Percentiles rank a stretch among this genome's conserved stretches.
These are phyloP conservation scores for Euleptes europaea DNA, from an alignment of 2,113 vertebrate species.

Conservation along the genomic window DNA sequence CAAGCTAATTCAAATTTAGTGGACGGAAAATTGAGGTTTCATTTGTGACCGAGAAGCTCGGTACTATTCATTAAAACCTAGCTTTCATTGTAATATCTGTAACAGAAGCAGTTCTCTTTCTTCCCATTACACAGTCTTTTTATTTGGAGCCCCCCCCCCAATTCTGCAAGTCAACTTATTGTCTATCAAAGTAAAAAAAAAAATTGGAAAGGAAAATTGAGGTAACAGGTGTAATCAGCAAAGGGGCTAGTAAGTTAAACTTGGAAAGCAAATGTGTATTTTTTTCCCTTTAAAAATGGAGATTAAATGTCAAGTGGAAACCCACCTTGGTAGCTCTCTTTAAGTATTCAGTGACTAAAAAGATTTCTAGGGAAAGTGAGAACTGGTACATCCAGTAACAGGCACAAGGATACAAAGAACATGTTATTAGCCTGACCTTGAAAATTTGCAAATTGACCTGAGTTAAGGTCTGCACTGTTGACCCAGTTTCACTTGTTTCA, in stretches of 20 bases:
- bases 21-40: slow-evolving; percentile 26
- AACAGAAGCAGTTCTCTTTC: neutral
- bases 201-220: slow-evolving; percentile 12
- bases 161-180: slow-evolving; percentile 9
- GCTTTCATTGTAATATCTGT: slow-evolving; percentile 28
- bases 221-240: neutral
- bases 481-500: neutral
- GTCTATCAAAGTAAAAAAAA: neutral
- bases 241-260: neutral
- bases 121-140: neutral
- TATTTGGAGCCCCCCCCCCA: neutral
- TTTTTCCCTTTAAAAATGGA: slow-evolving; percentile 10
- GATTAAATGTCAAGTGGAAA: neutral
- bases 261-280: slow-evolving; percentile 16
- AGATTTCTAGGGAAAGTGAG: neutral
- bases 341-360: neutral
- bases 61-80: neutral
- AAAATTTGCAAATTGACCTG: too few species aligned
- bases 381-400: neutral
- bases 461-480: too few species aligned
- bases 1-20: slow-evolving; percentile 2
- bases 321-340: slow-evolving; percentile 13
- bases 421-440: too few species aligned
- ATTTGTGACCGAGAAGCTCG: neutral
- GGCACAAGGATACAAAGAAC: neutral